phyloP scores from a whole-genome alignment of 2,113 vertebrate species.

The Grantiella picta region DNA sequence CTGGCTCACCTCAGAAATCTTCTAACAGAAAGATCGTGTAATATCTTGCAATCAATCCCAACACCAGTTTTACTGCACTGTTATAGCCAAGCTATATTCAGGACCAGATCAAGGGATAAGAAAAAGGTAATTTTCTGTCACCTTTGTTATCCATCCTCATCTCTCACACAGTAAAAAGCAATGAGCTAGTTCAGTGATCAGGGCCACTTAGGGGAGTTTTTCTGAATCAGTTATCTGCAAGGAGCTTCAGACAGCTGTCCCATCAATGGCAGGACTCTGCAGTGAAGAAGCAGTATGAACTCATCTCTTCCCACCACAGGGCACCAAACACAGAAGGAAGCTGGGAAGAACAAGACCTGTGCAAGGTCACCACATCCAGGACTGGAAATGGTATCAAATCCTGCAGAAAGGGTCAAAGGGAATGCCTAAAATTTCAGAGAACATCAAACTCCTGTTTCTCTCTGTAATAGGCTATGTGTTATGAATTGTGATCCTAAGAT shows the following conservation, averaged over 20 bases:
- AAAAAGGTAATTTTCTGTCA: conserved; percentile 37
- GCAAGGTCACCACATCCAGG: neutral
- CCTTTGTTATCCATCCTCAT: neutral
- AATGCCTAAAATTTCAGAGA: neutral
- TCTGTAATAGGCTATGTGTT: neutral
- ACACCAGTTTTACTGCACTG: neutral
- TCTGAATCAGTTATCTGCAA: neutral
- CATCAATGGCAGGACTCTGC: neutral
- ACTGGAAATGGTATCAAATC: neutral
- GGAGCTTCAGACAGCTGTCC: neutral
- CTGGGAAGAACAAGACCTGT: neutral
- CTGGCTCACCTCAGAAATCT: neutral
- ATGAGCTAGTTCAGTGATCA: neutral
- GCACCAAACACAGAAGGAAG: neutral
- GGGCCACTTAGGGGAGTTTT: neutral
- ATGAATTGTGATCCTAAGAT: neutral
- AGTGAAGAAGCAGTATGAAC: neutral
- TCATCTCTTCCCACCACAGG: neutral
- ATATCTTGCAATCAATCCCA: conserved; percentile 27
- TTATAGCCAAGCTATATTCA: neutral
- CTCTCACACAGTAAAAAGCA: neutral
- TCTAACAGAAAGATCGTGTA: neutral
- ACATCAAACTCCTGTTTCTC: neutral
- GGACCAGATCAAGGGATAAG: conserved; percentile 14
- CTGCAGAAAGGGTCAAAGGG: neutral